Percentiles rank a stretch among this genome's conserved stretches.
These are phyloP conservation scores for Ovibos moschatus DNA, from an alignment of 2,113 vertebrate species.

Conservation along the genomic window DNA sequence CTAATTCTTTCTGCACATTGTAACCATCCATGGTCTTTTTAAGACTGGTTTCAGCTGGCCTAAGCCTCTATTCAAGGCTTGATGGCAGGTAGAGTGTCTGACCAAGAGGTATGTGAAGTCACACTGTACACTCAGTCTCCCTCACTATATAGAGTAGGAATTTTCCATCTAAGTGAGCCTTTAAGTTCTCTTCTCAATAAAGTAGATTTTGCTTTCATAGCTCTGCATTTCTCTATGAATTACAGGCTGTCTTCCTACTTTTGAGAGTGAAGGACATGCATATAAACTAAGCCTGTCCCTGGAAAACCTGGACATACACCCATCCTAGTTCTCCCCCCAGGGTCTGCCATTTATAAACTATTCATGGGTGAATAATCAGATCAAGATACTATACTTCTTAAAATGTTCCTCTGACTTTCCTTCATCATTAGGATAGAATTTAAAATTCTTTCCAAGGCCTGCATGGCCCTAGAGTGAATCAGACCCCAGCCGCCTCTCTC, in stretches of 20 bases:
- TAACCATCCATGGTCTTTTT: background rate
- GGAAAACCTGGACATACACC: background rate
- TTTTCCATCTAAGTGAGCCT: background rate
- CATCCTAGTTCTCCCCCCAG: background rate
- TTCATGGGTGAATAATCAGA: background rate
- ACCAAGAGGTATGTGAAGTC: background rate
- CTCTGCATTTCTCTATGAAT: background rate
- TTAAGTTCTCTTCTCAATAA: background rate
- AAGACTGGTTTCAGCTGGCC: background rate
- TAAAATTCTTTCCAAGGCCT: background rate
- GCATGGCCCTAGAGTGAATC: background rate
- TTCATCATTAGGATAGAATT: background rate
- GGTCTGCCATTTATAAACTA: background rate
- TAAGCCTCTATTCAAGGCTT: background rate
- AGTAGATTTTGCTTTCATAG: background rate
- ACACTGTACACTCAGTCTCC: background rate
- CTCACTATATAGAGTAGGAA: background rate
- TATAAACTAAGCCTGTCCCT: background rate
- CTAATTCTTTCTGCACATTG: background rate
- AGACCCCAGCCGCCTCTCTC: accelerated
- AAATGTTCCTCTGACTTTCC: background rate
- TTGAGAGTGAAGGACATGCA: background rate
- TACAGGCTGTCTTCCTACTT: background rate
- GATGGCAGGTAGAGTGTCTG: background rate
- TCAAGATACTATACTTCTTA: background rate